These are phyloP conservation scores for Caenorhabditis imperialis DNA, from an alignment of 2,888 invertebrate species.

Conservation along the genomic window DNA sequence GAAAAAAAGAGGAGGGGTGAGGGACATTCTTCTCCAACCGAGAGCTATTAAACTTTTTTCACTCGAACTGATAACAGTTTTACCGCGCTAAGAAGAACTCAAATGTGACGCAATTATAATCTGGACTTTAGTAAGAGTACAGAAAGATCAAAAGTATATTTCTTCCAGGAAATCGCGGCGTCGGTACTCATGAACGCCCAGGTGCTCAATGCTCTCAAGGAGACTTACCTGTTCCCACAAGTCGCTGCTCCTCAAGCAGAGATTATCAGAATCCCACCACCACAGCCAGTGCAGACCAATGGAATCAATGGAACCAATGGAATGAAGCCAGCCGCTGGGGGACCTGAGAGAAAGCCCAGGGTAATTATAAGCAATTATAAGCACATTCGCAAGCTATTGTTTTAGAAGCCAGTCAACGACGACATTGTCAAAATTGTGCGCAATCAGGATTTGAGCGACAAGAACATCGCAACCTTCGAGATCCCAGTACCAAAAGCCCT, in stretches of 20 bases:
- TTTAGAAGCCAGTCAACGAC: slow-evolving; percentile 67
- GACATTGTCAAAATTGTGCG: slow-evolving; percentile 76
- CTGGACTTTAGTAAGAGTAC: background rate
- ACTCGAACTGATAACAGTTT: slow-evolving; percentile 11
- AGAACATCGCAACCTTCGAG: slow-evolving; percentile 67
- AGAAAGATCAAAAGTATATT: background rate
- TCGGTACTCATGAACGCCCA: slow-evolving; percentile 3
- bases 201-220: slow-evolving; percentile 33
- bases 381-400: background rate
- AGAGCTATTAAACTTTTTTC: slow-evolving; percentile 16
- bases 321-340: slow-evolving; percentile 14
- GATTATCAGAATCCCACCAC: background rate
- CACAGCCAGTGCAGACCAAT: slow-evolving; percentile 6
- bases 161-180: slow-evolving; percentile 20
- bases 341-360: slow-evolving; percentile 52
- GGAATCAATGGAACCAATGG: slow-evolving; percentile 18
- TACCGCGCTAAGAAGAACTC: slow-evolving; percentile 19
- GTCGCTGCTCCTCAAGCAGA: slow-evolving; percentile 7
- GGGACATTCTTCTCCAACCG: too few species aligned
- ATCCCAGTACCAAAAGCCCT: slow-evolving; percentile 76
- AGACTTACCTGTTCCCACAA: slow-evolving; percentile 17
- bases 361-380: background rate
- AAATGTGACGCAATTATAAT: slow-evolving; percentile 2
- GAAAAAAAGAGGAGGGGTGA: slow-evolving; percentile 12
- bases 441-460: slow-evolving; percentile 70